Base-by-base conservation (phyloP, 2,888 invertebrate species). In the Netelia melanura region DNA sequence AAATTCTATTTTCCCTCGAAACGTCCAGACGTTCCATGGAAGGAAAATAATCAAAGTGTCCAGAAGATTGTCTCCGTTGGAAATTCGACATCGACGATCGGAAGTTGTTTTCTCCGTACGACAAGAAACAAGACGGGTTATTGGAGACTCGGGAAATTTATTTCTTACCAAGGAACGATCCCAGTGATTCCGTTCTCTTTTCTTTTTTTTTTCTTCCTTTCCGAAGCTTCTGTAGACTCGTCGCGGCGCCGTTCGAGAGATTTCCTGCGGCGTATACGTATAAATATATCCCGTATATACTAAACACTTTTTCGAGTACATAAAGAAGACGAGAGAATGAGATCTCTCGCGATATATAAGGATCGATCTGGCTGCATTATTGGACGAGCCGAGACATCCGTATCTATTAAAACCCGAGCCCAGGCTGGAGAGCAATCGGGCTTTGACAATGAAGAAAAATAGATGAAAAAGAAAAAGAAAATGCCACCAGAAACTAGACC, bases 321-420 rank as follows among this genome's bases (percentile, higher is more conserved):
- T 76, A 54, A 21, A 43, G 62, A 56, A 23, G 43, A 48, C 38
- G 43, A 58, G 48, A 58, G 52, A 71, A 54, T 61, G 17, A 30
- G 58, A 30, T 58, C 62, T 56, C 48, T 21, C n/a, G 38, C 17
- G 48, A n/a, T 83, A 52, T 43, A 72, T 58, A n/a, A 83, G 62
- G 70, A 79, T 83, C 62, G 67, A 83, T 83, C 58, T 58, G 71
- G 23, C 58, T 75, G 83, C 62, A 25, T 71, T 75, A 79, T 83
- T 70, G 56, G 61, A 61, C 62, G 48, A 54, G 43, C 10, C 62
- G 25, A n/a, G 30, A 56, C 79, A 83, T 79, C 70, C 23, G 68
- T 79, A 56, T 83, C 64, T 64, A 83, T 83, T 65, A 79, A 30
- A 64, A 17, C 62, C 70, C 61, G 9, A 17, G 44, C 68, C 8